Conservation (phyloP, 2,113 vertebrate species). For the Phainopepla nitens region DNA sequence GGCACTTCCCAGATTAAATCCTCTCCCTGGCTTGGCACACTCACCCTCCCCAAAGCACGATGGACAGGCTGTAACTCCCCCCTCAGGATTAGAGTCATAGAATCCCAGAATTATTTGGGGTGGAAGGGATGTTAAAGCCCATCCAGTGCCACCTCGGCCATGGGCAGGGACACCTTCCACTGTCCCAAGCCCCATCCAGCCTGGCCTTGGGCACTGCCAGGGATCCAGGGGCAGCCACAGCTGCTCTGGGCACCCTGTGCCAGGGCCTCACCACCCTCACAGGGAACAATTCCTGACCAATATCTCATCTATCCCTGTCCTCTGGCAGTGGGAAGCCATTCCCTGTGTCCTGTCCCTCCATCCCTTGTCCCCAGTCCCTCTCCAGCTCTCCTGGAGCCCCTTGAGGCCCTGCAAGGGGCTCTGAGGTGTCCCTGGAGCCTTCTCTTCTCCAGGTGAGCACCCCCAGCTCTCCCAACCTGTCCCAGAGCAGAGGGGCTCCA, state of each 20-base stretch:
- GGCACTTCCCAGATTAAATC: background rate
- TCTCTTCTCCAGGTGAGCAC: background rate
- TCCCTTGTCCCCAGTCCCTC: background rate
- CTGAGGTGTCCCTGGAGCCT: background rate
- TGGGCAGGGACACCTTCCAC: background rate
- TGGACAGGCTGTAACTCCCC: accelerated
- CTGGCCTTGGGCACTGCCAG: background rate
- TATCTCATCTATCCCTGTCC: background rate
- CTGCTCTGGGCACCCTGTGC: background rate
- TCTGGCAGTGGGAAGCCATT: background rate
- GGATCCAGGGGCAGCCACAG: background rate
- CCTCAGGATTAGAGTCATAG: accelerated
- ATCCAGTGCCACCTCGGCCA: accelerated
- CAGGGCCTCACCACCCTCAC: background rate
- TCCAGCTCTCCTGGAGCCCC: background rate
- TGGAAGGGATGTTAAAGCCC: accelerated
- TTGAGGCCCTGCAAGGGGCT: background rate
- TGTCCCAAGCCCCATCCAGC: accelerated
- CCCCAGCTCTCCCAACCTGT: background rate
- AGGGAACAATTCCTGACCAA: background rate
- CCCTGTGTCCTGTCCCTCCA: background rate
- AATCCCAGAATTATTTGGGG: accelerated
- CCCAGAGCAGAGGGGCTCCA: background rate
- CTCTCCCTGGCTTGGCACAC: background rate
- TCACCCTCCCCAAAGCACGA: background rate